These are phyloP conservation scores for Sebastes iracundus DNA, from an alignment of 2,797 vertebrate species.

Conservation along the genomic window DNA sequence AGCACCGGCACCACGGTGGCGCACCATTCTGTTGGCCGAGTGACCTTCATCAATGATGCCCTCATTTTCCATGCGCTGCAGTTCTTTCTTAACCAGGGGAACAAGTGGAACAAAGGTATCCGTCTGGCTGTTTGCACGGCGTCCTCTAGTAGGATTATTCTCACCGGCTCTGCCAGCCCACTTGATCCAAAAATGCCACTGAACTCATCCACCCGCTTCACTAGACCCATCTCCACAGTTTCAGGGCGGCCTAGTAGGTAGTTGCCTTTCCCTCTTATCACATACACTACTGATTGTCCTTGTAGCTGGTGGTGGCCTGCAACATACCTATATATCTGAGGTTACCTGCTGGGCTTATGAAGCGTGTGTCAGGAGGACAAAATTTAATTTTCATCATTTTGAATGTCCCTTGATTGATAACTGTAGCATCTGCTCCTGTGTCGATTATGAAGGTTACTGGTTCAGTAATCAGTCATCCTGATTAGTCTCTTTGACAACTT, in stretches of 20 bases:
- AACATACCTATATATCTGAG: neutral
- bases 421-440: neutral
- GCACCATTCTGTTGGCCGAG: neutral
- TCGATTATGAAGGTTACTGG: neutral
- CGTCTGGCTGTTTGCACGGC: too few species aligned
- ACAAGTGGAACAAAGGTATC: too few species aligned
- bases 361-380: neutral
- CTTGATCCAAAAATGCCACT: neutral
- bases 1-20: neutral
- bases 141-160: too few species aligned
- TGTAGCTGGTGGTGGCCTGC: neutral
- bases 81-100: too few species aligned
- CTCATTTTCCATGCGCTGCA: neutral
- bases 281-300: neutral
- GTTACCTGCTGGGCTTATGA: neutral
- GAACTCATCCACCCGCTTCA: neutral
- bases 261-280: neutral
- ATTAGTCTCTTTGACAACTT: neutral
- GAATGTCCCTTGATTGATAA: neutral
- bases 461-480: neutral
- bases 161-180: neutral
- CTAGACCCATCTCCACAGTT: neutral
- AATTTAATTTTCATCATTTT: neutral
- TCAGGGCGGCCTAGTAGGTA: neutral
- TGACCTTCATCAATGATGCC: neutral